Evolutionary conservation across 1,140 invertebrate genomes (phyloP), one percentile per base, ranked within the genome.

Genomic region (Scaptomyza hsui): DNA sequence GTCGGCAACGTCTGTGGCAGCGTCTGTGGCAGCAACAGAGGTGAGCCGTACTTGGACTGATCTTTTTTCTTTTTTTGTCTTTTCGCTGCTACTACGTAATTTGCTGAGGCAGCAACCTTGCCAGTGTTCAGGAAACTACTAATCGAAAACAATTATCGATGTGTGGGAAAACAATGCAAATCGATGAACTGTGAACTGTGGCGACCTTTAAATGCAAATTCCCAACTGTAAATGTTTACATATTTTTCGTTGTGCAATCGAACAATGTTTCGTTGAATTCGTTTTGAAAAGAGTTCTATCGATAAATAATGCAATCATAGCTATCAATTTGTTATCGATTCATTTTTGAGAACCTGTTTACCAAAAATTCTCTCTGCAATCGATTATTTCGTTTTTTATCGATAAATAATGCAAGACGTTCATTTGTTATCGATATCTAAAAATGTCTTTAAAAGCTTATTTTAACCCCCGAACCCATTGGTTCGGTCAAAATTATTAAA

Each of bases 101-200:
- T 65, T 51, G 26, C 37, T 51, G 61, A 51, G 51, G 68, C 52
- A 52, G 68, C 61, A 65, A 65, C 68, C 68, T 57, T 71, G 68
- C 35, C 49, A 21, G 32, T 29, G 26, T 63, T 63, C 59, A 48
- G 60, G 39, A 56, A 61, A 64, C 37, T 19, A 44, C 37, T 26
- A 51, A 57, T 65, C 61, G 68, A 53, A 41, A 48, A 70, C 67
- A 62, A 62, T 69, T 70, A 63, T 70, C 67, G 60, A 48, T 70
- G 65, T 68, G 64, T 68, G 64, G 64, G 64, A 61, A 68, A 68
- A 61, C 26, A 52, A 39, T 69, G 65, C 15, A 53, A 47, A 62
- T 53, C 57, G 65, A 47, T 53, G 12, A 53, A 47, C 29, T 32
- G 9, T 53, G 12, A 53, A 47, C 29, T 32, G 9, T 47, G 21